Evolutionary conservation across 2,888 invertebrate species (phyloP).

Genomic region (Ectemnius continuus): DNA sequence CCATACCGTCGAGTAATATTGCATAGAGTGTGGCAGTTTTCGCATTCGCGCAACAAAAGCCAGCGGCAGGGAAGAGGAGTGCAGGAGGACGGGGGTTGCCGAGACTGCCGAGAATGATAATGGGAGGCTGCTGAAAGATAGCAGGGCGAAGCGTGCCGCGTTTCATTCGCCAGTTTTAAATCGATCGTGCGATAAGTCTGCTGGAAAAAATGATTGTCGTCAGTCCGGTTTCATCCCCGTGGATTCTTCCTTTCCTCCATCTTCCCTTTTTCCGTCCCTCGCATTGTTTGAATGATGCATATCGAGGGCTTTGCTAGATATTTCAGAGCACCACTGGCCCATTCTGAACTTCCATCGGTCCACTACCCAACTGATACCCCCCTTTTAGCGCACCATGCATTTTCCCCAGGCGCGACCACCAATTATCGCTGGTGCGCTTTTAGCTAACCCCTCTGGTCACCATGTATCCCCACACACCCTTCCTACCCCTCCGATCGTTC

Average conservation of each 20-base stretch:
- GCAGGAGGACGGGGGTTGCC: background rate
- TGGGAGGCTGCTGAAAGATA: background rate
- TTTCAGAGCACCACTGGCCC: too few relatives aligned
- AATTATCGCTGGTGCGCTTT: conserved; percentile 19
- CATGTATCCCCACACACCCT: background rate
- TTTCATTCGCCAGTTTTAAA: conserved; percentile 26
- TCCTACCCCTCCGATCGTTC: background rate
- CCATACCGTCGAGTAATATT: too few relatives aligned
- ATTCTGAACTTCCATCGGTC: too few relatives aligned
- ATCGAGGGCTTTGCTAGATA: too few relatives aligned
- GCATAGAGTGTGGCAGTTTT: too few relatives aligned
- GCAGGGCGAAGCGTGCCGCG: background rate
- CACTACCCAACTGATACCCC: too few relatives aligned
- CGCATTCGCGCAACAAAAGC: too few relatives aligned
- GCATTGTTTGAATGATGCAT: too few relatives aligned
- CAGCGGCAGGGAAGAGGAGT: too few relatives aligned
- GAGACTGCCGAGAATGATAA: background rate
- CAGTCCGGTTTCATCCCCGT: background rate
- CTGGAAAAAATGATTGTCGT: conserved; percentile 36
- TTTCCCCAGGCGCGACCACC: background rate
- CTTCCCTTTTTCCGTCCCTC: too few relatives aligned
- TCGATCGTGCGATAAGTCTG: conserved; percentile 22
- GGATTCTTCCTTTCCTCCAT: too few relatives aligned
- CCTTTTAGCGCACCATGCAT: background rate
- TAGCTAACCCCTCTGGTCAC: background rate